Conservation (phyloP, 2,113 vertebrate genomes). For the Cinclus mexicanus region DNA sequence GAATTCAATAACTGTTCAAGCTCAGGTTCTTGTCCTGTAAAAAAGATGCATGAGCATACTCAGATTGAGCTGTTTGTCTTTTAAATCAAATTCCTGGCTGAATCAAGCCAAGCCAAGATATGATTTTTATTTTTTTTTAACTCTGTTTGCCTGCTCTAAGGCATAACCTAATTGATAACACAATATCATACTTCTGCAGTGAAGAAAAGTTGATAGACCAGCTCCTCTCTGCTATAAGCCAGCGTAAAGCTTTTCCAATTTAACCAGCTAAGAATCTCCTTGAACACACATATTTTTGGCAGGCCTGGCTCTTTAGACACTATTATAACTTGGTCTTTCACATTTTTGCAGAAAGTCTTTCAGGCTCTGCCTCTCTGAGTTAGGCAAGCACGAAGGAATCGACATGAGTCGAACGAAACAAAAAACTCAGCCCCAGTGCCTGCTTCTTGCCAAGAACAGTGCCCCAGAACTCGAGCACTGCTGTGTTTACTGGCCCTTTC, state of each 20-base stretch:
- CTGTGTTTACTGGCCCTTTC: slow-evolving; percentile 61
- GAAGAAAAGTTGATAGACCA: neutral
- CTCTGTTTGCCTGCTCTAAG: neutral
- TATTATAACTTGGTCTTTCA: slow-evolving; percentile 22
- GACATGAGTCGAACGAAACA: neutral
- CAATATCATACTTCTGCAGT: neutral
- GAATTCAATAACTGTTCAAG: neutral
- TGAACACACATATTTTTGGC: slow-evolving; percentile 22
- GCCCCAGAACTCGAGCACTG: slow-evolving; percentile 36
- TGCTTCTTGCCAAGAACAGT: slow-evolving; percentile 60
- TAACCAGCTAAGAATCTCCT: neutral
- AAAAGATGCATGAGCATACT: neutral
- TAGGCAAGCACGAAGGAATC: neutral
- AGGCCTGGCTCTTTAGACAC: slow-evolving; percentile 34
- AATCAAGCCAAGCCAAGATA: neutral
- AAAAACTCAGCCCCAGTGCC: slow-evolving; percentile 4
- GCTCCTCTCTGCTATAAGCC: neutral
- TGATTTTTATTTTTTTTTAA: neutral
- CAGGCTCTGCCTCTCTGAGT: slow-evolving; percentile 36
- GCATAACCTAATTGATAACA: slow-evolving; percentile 27
- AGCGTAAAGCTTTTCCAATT: neutral
- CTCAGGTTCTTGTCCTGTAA: neutral
- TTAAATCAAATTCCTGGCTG: neutral
- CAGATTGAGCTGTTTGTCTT: neutral
- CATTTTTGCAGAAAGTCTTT: slow-evolving; percentile 13